Base-by-base conservation (phyloP, 2,113 vertebrate genomes). In the Cyprinus carpio region DNA sequence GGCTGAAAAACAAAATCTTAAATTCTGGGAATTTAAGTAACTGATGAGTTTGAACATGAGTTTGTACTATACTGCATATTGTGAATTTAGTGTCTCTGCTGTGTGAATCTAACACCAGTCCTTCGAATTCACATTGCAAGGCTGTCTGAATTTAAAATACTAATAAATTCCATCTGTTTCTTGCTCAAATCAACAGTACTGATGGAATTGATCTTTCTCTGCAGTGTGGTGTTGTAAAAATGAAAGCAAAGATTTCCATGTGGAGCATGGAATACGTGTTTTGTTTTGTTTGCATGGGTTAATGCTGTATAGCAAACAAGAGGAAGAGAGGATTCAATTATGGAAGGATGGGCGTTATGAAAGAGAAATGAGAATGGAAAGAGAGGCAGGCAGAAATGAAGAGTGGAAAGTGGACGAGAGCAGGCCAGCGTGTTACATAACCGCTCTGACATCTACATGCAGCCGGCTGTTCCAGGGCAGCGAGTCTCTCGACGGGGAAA, bases 341-440 rank as follows among this genome's bases (percentile, higher is more conserved):
- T 69, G 31, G 65, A 69, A 69, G 65, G 29, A 4, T 10, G 18
- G 3, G 8, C 8, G 4, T 34, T 37, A 69, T 37, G 65, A 37
- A 69, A 69, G 65, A 23, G 3, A 18, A 75, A 49, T 16, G 46
- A 27, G 46, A 49, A 29, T 27, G 74, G 46, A 75, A 54, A 76
- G 13, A 76, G 27, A 76, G 4, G 65, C 65, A 69, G 31, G 65
- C 29, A 31, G 18, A 54, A 31, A 20, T 11, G 18, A 76, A 76
- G 4, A 54, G 46, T 31, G 27, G 29, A 54, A 8, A 54, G 46
- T 18, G 9, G 43, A 76, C 3, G 16, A 54, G 15, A 76, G 72
- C 72, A 51, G 43, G 43, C 75, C 49, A 54, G 49, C 49, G 29
- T 51, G 27, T 76, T 54, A 31, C 49, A 54, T 76, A 76, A 76